Conservation (phyloP, 1,140 invertebrate species). For the Dysdera silvatica region DNA sequence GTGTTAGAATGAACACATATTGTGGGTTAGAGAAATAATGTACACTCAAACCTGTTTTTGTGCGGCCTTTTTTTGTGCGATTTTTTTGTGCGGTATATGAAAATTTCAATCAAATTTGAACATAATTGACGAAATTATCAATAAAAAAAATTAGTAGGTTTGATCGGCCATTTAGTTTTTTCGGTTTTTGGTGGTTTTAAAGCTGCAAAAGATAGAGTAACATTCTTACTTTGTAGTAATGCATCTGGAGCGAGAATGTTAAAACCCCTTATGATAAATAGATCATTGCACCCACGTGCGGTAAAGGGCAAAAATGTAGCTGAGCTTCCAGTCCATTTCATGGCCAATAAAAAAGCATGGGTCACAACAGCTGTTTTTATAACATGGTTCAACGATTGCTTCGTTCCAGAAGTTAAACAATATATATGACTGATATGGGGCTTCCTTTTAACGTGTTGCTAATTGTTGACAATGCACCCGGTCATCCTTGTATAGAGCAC, state of each 20-base stretch:
- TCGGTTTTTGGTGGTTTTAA: slow-evolving; percentile 47
- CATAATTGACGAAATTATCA: too few species aligned
- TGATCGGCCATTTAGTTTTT: too few species aligned
- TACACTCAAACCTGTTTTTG: too few species aligned
- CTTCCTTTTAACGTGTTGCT: slow-evolving; percentile 13
- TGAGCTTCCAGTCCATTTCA: slow-evolving; percentile 42
- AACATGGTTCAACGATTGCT: slow-evolving; percentile 36
- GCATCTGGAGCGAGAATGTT: slow-evolving; percentile 43
- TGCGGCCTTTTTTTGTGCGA: too few species aligned
- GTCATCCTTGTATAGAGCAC: slow-evolving; percentile 1
- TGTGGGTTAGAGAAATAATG: too few species aligned
- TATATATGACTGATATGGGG: slow-evolving; percentile 15
- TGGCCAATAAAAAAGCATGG: slow-evolving; percentile 43
- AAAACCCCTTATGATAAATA: slow-evolving; percentile 46
- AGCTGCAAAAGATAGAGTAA: slow-evolving; percentile 45
- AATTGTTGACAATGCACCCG: slow-evolving; percentile 14
- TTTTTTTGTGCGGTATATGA: too few species aligned
- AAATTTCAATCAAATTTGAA: too few species aligned
- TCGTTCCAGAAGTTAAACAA: slow-evolving; percentile 1
- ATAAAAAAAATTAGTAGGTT: too few species aligned
- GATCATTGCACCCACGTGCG: slow-evolving; percentile 36
- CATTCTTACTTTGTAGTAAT: slow-evolving; percentile 43
- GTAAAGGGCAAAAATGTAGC: slow-evolving; percentile 41
- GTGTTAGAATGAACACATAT: too few species aligned
- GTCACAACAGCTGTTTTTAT: slow-evolving; percentile 41